phyloP scores from a whole-genome alignment of 2,113 vertebrate genomes.

The Peromyscus maniculatus region DNA sequence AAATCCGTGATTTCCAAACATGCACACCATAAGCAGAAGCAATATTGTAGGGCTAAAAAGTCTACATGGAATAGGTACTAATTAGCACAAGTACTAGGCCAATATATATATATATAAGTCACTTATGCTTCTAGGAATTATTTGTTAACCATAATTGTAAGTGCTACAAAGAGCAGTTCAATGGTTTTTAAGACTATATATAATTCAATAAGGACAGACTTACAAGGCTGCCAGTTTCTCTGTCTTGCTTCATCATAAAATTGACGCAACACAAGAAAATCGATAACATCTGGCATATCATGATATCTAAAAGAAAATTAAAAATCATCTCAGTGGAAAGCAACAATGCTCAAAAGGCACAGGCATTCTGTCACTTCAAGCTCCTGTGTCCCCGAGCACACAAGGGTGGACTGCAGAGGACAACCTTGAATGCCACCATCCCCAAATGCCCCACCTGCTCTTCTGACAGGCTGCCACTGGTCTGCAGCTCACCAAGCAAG shows the following conservation, averaged over 20 bases:
- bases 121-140: not conserved
- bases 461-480: not conserved
- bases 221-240: slow-evolving; percentile 95
- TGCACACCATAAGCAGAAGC: not conserved
- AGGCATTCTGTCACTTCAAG: too few species aligned
- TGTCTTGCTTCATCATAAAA: slow-evolving; percentile 96
- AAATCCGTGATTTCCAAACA: not conserved
- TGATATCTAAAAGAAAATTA: slow-evolving; percentile 91
- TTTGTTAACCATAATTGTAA: slow-evolving; percentile 3
- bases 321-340: not conserved
- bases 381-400: too few species aligned
- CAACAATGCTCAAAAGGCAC: slow-evolving; percentile 24
- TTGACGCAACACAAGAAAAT: slow-evolving; percentile 97
- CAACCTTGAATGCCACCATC: not conserved
- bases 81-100: not conserved
- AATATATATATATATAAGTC: not conserved
- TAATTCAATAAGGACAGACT: slow-evolving; percentile 72
- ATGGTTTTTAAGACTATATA: not conserved
- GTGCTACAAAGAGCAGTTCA: not conserved
- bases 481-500: too few species aligned
- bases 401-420: not conserved
- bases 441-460: not conserved
- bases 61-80: not conserved
- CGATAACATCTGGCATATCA: slow-evolving; percentile 99
- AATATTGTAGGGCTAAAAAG: not conserved